Base-by-base conservation (phyloP, 2,888 invertebrate genomes). In the Gisinianus flammeolus region DNA sequence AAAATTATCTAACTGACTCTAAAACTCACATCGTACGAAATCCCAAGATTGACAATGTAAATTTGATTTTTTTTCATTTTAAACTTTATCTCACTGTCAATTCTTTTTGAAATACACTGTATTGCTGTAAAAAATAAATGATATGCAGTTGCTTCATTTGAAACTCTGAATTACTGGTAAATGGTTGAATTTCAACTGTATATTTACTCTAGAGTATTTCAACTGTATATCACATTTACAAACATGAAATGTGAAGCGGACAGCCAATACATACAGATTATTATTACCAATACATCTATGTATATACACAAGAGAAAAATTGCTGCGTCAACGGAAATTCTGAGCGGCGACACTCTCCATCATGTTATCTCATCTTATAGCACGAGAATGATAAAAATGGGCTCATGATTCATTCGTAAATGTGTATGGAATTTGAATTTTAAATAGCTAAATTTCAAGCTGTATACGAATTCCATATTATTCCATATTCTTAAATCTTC, bases 301-400 rank as follows among this genome's bases (percentile, higher is more conserved):
- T 44, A 6, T 44, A 19, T n/a, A n/a, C n/a, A 24, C 5, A 28
- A 24, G 22, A 26, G 24, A 26, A 10, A 69, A 35, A 69, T 2
- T 33, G 44, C 69, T 44, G 31, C 33, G 70, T 70, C 44, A 54
- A 24, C 26, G 52, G 52, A 64, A 69, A 68, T 66, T 35, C 12
- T 35, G 28, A 24, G 10, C 24, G 54, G 70, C 70, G 70, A 52
- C 70, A 70, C 52, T 70, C 28, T 52, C 28, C 12, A 54, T 28
- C 44, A 30, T 26, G n/a, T 52, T 44, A 52, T 28, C 54, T 70
- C 54, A 70, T 70, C 70, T 52, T 1, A 24, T 6, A 28, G 24
- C 28, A 28, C 26, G 16, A 24, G 16, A 28, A 28, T 70, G 70
- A 70, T 70, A 70, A 54, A 54, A 54, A 10, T 24, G 19, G 22